Evolutionary conservation across 2,888 invertebrate genomes (phyloP).

Genomic region (Eilema depressum): DNA sequence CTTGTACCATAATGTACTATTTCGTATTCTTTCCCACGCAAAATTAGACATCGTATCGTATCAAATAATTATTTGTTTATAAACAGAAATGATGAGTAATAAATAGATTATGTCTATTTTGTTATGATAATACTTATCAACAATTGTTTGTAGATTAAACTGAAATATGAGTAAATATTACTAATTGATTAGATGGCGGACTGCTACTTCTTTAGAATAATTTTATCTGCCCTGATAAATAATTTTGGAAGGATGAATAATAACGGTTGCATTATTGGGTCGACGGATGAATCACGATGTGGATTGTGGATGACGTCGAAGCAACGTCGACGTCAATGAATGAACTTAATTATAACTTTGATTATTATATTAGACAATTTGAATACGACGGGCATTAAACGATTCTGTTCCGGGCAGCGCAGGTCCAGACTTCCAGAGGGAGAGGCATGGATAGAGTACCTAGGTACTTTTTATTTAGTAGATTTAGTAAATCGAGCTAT

Average conservation of each 20-base stretch:
- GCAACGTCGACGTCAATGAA: neutral
- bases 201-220: neutral
- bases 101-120: neutral
- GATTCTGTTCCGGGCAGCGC: no score
- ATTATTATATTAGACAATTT: neutral
- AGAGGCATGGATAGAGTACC: no score
- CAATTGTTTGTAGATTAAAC: neutral
- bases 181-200: neutral
- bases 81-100: neutral
- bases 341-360: neutral
- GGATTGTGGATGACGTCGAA: neutral
- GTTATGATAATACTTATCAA: neutral
- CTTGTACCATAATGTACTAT: no score
- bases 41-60: neutral
- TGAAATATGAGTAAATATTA: neutral
- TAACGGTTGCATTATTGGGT: neutral
- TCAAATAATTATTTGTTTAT: neutral
- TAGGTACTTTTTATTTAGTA: no score
- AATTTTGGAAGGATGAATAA: neutral
- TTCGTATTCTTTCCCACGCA: no score
- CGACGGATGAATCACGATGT: neutral
- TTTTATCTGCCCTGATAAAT: neutral
- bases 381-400: neutral
- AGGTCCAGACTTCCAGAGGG: no score
- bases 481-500: no score